A percentile compares a stretch with the other conserved stretches of the same genome.
Conservation (phyloP, 2,888 invertebrate genomes). For the Choreutis nemorana region DNA sequence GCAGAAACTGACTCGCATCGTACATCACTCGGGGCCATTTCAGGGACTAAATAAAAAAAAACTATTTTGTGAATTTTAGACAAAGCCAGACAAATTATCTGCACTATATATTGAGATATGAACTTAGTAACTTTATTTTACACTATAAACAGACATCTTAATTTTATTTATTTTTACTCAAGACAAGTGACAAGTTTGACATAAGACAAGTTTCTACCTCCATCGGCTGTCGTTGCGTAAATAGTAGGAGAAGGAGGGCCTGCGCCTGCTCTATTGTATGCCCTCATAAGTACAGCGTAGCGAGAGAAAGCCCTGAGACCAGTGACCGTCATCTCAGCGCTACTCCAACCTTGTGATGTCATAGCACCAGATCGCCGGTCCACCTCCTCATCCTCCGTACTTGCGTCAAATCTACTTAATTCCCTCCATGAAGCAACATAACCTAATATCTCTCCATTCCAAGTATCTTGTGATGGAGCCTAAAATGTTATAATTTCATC, state of each 20-base stretch:
- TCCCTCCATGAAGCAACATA: conserved; percentile 72
- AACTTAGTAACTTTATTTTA: no score
- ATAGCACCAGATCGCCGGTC: conserved; percentile 20
- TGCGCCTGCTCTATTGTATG: conserved; percentile 82
- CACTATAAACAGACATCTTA: no score
- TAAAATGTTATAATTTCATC: conserved; percentile 18
- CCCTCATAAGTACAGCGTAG: conserved; percentile 80
- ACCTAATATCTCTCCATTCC: conserved; percentile 78
- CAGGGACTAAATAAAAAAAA: conserved; percentile 71
- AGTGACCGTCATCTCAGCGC: conserved; percentile 67
- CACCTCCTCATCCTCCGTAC: conserved; percentile 10
- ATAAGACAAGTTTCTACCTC: no score
- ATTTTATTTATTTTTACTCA: no score
- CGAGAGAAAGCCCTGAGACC: conserved; percentile 77
- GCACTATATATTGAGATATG: no score
- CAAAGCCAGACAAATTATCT: no score
- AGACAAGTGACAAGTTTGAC: no score
- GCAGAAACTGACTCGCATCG: conserved; percentile 74
- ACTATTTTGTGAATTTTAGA: no score
- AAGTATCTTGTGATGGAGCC: conserved; percentile 71
- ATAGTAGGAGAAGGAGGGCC: conserved; percentile 78
- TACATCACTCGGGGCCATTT: conserved; percentile 73
- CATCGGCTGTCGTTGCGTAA: conserved; percentile 79
- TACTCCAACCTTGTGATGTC: conserved; percentile 71
- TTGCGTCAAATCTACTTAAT: conserved; percentile 13